phyloP scores from a whole-genome alignment of 2,113 vertebrate species.

The Emydocephalus ijimae region DNA sequence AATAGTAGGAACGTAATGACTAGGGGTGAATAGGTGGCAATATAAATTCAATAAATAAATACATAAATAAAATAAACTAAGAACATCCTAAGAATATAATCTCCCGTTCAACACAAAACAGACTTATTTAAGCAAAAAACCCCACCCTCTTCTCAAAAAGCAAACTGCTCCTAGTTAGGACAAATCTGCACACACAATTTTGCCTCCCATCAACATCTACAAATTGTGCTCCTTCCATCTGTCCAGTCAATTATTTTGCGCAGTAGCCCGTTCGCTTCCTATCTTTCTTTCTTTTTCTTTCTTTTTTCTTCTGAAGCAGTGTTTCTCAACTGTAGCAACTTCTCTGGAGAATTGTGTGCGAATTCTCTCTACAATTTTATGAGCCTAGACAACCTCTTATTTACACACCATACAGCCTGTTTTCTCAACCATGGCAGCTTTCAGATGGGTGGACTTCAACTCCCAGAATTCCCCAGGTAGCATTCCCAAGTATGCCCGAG shows the following conservation, averaged over 20 bases:
- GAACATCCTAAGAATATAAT: no score
- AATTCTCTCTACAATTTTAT: no score
- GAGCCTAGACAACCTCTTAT: no score
- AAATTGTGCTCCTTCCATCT: conserved; percentile 48
- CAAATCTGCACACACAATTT: background rate
- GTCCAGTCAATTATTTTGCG: conserved; percentile 64
- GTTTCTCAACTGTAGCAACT: background rate
- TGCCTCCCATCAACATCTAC: conserved; percentile 38
- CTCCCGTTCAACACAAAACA: background rate
- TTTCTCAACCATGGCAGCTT: background rate
- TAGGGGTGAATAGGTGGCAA: no score
- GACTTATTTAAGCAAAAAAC: background rate
- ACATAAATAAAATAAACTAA: no score
- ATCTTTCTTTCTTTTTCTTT: background rate
- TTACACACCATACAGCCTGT: background rate
- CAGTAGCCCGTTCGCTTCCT: conserved; percentile 44
- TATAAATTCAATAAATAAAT: no score
- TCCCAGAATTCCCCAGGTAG: no score
- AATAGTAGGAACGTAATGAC: no score
- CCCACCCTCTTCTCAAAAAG: background rate
- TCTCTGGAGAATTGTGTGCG: background rate
- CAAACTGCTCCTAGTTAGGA: background rate
- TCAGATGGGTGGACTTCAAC: no score
- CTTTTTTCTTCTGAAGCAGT: background rate
- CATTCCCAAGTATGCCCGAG: background rate